phyloP scores from a whole-genome alignment of 2,797 vertebrate species.

The Dryobates pubescens region DNA sequence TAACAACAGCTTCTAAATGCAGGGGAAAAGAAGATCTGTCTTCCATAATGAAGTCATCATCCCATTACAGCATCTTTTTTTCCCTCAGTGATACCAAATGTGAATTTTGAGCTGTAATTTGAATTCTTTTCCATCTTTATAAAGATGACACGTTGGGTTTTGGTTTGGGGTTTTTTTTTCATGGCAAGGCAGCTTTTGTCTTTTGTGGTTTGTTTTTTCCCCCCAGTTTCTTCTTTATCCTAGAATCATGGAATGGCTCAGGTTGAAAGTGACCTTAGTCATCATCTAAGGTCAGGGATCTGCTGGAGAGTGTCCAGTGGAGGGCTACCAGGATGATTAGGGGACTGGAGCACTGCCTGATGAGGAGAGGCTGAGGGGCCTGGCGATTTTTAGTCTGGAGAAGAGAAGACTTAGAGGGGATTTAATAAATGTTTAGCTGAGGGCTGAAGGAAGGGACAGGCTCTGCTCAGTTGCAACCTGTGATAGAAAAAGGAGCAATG shows the following conservation, averaged over 20 bases:
- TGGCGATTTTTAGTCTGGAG: too few relatives aligned
- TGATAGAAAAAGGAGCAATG: too few relatives aligned
- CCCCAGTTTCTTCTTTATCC: constrained; percentile 6
- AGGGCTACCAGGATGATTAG: too few relatives aligned
- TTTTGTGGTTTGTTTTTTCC: not conserved
- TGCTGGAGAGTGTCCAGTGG: too few relatives aligned
- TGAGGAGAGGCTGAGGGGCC: too few relatives aligned
- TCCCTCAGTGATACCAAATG: constrained; percentile 23
- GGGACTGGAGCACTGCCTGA: too few relatives aligned
- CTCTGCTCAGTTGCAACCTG: too few relatives aligned
- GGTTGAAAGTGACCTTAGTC: too few relatives aligned
- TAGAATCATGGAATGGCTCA: not conserved
- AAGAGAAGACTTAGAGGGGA: too few relatives aligned
- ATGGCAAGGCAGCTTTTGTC: constrained; percentile 16
- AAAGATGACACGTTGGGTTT: not conserved
- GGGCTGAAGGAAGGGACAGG: too few relatives aligned
- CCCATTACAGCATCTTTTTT: constrained; percentile 50
- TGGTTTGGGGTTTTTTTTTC: not conserved
- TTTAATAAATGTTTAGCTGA: too few relatives aligned
- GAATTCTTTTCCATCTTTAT: constrained; percentile 41
- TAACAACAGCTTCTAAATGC: constrained; percentile 14
- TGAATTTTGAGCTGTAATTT: constrained; percentile 38
- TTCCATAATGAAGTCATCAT: constrained; percentile 55
- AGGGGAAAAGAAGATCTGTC: not conserved
- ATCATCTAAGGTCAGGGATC: too few relatives aligned